A percentile compares a stretch with the other conserved stretches of the same genome.
These are phyloP conservation scores for Tauraco hartlaubi DNA, from an alignment of 2,797 vertebrate species.

Conservation along the genomic window DNA sequence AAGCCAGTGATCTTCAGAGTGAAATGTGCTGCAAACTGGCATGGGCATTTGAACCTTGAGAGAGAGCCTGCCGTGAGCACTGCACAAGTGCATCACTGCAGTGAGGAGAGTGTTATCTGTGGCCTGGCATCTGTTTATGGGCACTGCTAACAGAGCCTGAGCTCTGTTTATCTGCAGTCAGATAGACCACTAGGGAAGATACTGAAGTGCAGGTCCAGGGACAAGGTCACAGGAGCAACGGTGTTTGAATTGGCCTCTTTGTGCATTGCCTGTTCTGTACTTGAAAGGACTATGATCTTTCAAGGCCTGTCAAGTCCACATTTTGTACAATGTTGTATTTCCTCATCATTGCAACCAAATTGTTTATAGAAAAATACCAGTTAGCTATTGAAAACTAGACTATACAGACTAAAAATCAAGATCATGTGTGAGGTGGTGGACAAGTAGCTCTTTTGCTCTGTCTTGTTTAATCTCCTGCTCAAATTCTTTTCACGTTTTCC, in stretches of 20 bases:
- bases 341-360: background rate
- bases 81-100: background rate
- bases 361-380: background rate
- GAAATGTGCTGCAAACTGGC: background rate
- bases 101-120: background rate
- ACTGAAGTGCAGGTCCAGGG: background rate
- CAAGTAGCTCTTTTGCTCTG: background rate
- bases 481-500: background rate
- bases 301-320: background rate
- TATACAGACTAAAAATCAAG: background rate
- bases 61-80: background rate
- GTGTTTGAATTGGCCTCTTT: background rate
- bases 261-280: background rate
- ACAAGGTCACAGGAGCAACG: background rate
- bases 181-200: background rate
- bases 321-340: background rate
- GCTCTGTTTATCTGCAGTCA: background rate
- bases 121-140: background rate
- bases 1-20: background rate
- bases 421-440: background rate
- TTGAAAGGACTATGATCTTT: background rate
- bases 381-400: background rate
- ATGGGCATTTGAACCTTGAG: background rate
- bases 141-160: background rate
- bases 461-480: background rate